Evolutionary conservation across 2,113 vertebrate genomes (phyloP).

Genomic region (Hypomesus transpacificus): DNA sequence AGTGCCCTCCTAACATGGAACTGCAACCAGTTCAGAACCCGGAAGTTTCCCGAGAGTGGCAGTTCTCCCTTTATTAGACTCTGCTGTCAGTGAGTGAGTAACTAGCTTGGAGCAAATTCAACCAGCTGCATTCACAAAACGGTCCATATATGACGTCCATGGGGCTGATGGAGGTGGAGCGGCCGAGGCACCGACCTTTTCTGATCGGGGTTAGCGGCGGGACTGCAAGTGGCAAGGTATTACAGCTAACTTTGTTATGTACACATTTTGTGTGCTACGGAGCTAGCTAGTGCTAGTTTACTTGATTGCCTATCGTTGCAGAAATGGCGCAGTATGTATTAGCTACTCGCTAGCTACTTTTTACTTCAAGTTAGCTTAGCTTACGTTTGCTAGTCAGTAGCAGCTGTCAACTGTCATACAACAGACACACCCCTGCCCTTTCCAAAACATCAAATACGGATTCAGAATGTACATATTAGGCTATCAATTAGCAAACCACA

Average conservation of each 20-base stretch:
- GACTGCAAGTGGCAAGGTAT: constrained; percentile 90
- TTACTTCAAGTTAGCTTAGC: background rate
- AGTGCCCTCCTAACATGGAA: no score
- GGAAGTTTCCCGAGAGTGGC: no score
- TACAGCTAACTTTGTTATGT: background rate
- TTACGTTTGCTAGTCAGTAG: background rate
- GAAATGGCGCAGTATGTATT: no score
- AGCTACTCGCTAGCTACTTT: no score
- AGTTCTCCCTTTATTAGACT: no score
- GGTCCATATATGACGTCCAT: constrained; percentile 69
- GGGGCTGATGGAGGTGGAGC: constrained; percentile 65
- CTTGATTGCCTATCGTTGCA: no score
- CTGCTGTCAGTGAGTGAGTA: background rate
- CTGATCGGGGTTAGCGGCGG: constrained; percentile 92
- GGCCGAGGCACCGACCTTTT: constrained; percentile 80
- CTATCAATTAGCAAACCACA: no score
- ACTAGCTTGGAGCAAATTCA: background rate
- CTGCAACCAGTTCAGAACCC: no score
- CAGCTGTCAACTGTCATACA: background rate
- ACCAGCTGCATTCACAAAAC: background rate
- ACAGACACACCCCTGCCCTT: no score
- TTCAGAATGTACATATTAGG: no score
- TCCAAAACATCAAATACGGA: no score
- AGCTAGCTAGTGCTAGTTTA: background rate
- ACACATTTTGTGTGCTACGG: background rate